phyloP scores from a whole-genome alignment of 2,888 invertebrate genomes.

The Bugulina stolonifera region DNA sequence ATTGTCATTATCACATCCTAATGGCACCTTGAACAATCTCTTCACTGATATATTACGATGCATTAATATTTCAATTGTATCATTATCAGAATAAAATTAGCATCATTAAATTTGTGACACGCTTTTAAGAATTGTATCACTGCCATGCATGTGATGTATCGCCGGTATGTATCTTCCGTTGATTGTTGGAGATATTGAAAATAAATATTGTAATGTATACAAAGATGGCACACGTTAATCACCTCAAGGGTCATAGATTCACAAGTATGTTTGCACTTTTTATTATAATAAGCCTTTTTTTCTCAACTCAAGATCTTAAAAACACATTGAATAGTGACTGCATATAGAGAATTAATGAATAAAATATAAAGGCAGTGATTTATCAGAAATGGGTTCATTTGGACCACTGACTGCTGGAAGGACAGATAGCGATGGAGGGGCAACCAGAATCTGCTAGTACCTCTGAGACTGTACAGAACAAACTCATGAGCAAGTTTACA shows the following conservation, averaged over 20 bases:
- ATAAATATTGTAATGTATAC: neutral
- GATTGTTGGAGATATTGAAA: neutral
- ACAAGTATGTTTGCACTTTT: constrained; percentile 3
- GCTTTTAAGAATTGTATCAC: neutral
- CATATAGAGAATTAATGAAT: neutral
- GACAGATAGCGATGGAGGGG: neutral
- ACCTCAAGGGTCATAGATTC: neutral
- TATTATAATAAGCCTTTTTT: constrained; percentile 10
- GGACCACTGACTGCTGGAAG: too few species aligned
- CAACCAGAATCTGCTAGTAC: neutral
- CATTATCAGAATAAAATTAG: constrained; percentile 23
- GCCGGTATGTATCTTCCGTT: neutral
- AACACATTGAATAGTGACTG: neutral
- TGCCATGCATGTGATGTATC: neutral
- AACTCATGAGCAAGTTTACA: neutral
- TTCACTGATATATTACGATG: neutral
- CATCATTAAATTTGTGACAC: constrained; percentile 22
- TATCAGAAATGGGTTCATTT: neutral
- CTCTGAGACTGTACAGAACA: neutral
- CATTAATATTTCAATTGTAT: constrained; percentile 25
- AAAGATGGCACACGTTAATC: neutral
- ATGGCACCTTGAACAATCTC: neutral
- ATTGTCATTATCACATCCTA: neutral
- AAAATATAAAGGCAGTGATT: constrained; percentile 15
- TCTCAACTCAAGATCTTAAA: neutral